phyloP scores from a whole-genome alignment of 2,113 vertebrate genomes.

The Crotalus helleri region DNA sequence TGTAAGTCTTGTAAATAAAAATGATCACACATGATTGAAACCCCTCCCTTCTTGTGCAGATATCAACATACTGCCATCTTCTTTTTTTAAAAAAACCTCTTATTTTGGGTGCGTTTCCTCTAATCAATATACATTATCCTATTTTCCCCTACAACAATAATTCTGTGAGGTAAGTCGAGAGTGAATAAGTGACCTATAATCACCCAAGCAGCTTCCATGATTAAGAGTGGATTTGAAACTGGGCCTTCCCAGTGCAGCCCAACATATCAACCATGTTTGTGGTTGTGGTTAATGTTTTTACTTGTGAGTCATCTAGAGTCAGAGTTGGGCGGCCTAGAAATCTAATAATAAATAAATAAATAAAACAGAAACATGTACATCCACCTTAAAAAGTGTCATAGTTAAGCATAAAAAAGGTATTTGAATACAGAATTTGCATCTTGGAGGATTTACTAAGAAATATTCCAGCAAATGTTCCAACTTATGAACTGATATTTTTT shows the following conservation, averaged over 20 bases:
- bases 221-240: neutral
- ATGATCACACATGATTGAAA: neutral
- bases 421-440: neutral
- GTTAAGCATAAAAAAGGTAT: neutral
- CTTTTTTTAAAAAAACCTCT: neutral
- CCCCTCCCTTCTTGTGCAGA: neutral
- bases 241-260: neutral
- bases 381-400: neutral
- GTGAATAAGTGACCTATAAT: neutral
- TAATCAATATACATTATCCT: neutral
- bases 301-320: neutral
- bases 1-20: neutral
- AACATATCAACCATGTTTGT: neutral
- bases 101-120: neutral
- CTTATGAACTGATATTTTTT: neutral
- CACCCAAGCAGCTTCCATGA: neutral
- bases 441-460: neutral
- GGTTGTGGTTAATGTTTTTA: neutral
- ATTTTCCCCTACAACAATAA: neutral
- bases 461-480: neutral
- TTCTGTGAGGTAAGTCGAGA: neutral
- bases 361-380: neutral
- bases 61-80: neutral
- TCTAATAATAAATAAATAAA: neutral
- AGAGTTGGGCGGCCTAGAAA: neutral